A percentile compares a stretch with the other conserved stretches of the same genome.
phyloP scores from a whole-genome alignment of 2,113 vertebrate genomes.

The Cyanistes caeruleus region DNA sequence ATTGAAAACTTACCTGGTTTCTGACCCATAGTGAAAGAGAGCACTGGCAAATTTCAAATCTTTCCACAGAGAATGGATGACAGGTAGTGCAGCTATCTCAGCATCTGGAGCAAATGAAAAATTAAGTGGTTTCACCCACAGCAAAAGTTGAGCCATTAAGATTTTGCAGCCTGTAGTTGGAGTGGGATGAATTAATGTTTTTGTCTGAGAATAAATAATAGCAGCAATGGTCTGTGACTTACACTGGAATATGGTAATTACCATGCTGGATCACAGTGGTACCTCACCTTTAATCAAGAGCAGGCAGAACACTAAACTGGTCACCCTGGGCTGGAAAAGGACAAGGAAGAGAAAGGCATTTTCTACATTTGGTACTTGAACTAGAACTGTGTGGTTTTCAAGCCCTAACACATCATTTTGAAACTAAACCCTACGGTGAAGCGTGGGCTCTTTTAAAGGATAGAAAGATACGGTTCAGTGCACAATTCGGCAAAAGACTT shows the following conservation, averaged over 20 bases:
- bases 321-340: neutral
- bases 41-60: neutral
- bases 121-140: neutral
- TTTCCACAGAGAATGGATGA: neutral
- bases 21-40: neutral
- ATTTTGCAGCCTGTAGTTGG: neutral
- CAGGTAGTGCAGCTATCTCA: neutral
- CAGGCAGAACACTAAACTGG: neutral
- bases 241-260: neutral
- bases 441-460: neutral
- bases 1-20: neutral
- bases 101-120: neutral
- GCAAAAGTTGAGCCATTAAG: neutral
- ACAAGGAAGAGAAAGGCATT: neutral
- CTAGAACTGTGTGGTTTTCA: neutral
- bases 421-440: neutral
- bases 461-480: neutral
- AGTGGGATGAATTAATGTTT: neutral
- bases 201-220: neutral
- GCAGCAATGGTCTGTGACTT: conserved; percentile 2
- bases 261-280: neutral
- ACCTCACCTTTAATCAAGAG: neutral
- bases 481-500: neutral
- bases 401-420: neutral
- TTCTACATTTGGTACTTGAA: neutral